These are phyloP conservation scores for Halcyon smyrnensis DNA, from an alignment of 2,797 vertebrate genomes.

Conservation along the genomic window DNA sequence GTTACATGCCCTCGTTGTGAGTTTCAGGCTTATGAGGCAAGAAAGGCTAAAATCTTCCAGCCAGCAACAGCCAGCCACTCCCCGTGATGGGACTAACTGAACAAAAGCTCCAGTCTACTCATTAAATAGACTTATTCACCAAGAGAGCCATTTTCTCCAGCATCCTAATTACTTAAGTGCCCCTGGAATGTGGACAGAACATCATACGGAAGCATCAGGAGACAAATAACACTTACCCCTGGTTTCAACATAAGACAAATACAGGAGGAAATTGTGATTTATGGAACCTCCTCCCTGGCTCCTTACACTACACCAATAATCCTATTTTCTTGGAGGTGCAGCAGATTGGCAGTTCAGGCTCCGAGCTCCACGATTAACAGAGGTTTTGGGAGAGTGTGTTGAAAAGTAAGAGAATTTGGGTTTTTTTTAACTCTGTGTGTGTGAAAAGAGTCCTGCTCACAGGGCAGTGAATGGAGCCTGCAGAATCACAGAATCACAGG, in stretches of 20 bases:
- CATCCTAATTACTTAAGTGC: not conserved
- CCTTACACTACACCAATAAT: not conserved
- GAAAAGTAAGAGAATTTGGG: not conserved
- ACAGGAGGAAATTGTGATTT: not conserved
- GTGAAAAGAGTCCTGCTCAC: not conserved
- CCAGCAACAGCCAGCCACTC: not conserved
- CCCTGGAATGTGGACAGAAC: not conserved
- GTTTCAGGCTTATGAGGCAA: not conserved
- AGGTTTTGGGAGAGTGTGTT: not conserved
- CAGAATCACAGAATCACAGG: not conserved
- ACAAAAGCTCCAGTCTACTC: not conserved
- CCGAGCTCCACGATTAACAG: not conserved
- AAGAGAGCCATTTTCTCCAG: not conserved
- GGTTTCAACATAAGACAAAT: not conserved
- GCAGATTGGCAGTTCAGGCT: not conserved
- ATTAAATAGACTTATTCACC: not conserved
- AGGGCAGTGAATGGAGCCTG: not conserved
- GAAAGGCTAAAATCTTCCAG: not conserved
- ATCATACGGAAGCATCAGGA: not conserved
- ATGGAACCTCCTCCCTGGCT: not conserved
- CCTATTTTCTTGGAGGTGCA: not conserved
- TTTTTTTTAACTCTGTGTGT: too few species aligned
- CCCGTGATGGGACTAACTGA: not conserved
- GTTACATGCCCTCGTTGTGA: not conserved
- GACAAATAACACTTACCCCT: not conserved